Percentiles rank a stretch among this genome's conserved stretches.
phyloP scores from a whole-genome alignment of 2,888 invertebrate genomes.

The Blomia tropicalis region DNA sequence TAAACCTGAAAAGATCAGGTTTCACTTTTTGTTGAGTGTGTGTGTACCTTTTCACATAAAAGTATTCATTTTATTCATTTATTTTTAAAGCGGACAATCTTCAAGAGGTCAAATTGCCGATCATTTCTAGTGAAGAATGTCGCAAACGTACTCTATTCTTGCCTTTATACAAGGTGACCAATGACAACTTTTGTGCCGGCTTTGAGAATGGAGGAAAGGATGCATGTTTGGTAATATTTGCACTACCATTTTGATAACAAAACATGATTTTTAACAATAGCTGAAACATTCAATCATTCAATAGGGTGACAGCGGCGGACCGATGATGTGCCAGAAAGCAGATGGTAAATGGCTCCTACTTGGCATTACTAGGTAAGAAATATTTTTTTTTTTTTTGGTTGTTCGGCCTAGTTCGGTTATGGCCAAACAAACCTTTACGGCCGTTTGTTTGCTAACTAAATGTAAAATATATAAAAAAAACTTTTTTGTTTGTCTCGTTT shows the following conservation, averaged over 20 bases:
- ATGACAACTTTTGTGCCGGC: conserved; percentile 67
- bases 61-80: neutral
- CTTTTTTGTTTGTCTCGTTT: too few species aligned
- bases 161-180: conserved; percentile 57
- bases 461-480: too few species aligned
- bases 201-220: conserved; percentile 60
- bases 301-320: conserved; percentile 52
- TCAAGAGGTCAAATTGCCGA: conserved; percentile 62
- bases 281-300: neutral
- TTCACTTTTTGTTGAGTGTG: neutral
- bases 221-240: conserved; percentile 49
- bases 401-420: too few species aligned
- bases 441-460: too few species aligned
- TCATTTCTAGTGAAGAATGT: conserved; percentile 60
- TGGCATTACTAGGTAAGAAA: too few species aligned
- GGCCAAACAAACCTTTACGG: too few species aligned
- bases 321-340: conserved; percentile 52
- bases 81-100: conserved; percentile 53
- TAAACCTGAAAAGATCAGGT: neutral
- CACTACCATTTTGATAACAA: neutral
- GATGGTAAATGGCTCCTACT: conserved; percentile 38
- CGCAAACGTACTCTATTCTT: conserved; percentile 54
- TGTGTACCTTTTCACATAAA: neutral
- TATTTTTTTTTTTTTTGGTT: too few species aligned
- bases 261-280: neutral